Evolutionary conservation across 2,888 invertebrate species (phyloP), one percentile per base, ranked within the genome.

Genomic region (Acronicta aceris): DNA sequence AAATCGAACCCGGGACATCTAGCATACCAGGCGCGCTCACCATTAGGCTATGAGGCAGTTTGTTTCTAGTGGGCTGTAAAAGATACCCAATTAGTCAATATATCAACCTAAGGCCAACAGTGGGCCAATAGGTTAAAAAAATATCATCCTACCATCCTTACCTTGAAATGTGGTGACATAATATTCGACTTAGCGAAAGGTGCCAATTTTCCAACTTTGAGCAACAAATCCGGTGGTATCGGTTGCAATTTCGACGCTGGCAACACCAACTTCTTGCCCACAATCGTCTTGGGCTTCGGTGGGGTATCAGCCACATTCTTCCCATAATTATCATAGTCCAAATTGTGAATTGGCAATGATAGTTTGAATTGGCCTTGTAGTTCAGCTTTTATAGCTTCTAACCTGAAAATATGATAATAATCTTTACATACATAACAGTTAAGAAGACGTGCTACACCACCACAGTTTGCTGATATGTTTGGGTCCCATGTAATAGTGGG

Each of bases 231-330:
- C 0, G 93, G 82, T 0, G 95, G 92, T 38, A 94, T 50, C 0
- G 94, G 92, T 16, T 89, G 89, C 9, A 94, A 62, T 60, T 94
- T 94, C 0, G 93, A 92, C 0, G 91, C 91, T n/a, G 93, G 90
- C 55, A 94, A 71, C 40, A 93, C 90, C 4, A 91, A 5, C 17
- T 82, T 87, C 45, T 84, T 88, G 0, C 72, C 60, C 3, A 59
- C 0, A 0, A 62, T 0, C 43, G 52, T 5, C 56, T 15, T 30
- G 3, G 57, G 48, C 33, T 60, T 58, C 0, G 52, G 7, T 0
- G 49, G 46, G 0, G 62, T n/a, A 5, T 30, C 47, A 0, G 13
- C 16, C 0, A 54, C 43, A 40, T 49, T 56, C 4, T 59, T 64
- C 25, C 58, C 76, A 50, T 85, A 85, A 0, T 72, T 80, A 0